These are phyloP conservation scores for Myoxocephalus aenaeus DNA, from an alignment of 2,797 vertebrate genomes.

Conservation along the genomic window DNA sequence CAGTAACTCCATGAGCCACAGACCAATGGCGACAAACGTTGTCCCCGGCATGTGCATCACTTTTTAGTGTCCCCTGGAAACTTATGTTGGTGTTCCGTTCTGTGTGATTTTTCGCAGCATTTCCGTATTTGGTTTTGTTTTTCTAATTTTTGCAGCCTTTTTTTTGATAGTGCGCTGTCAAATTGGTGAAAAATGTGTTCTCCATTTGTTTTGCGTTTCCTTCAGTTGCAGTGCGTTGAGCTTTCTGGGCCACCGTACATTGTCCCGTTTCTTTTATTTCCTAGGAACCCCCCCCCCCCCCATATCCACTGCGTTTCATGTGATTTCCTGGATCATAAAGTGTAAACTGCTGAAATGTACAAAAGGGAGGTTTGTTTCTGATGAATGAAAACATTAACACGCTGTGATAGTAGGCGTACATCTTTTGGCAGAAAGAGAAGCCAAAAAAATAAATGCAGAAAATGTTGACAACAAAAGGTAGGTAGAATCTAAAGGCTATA, in stretches of 20 bases:
- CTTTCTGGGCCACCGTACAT: neutral
- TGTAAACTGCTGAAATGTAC: neutral
- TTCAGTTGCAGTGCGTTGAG: neutral
- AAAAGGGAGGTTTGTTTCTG: neutral
- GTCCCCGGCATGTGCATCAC: neutral
- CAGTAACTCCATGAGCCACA: neutral
- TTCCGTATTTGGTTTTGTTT: neutral
- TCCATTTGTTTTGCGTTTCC: neutral
- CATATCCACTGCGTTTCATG: neutral
- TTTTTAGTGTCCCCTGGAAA: neutral
- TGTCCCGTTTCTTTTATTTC: neutral
- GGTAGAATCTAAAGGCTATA: neutral
- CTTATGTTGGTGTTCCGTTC: neutral
- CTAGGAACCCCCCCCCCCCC: fast-evolving
- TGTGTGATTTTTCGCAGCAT: neutral
- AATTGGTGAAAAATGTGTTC: neutral
- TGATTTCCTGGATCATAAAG: neutral
- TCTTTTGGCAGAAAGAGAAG: neutral
- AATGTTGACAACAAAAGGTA: constrained; percentile 2
- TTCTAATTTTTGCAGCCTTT: neutral
- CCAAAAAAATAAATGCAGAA: neutral
- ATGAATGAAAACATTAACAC: neutral
- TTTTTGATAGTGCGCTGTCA: neutral
- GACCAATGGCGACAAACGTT: neutral
- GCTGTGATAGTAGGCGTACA: neutral